phyloP scores from a whole-genome alignment of 1,140 invertebrate genomes.

The Cyclargus thomasi region DNA sequence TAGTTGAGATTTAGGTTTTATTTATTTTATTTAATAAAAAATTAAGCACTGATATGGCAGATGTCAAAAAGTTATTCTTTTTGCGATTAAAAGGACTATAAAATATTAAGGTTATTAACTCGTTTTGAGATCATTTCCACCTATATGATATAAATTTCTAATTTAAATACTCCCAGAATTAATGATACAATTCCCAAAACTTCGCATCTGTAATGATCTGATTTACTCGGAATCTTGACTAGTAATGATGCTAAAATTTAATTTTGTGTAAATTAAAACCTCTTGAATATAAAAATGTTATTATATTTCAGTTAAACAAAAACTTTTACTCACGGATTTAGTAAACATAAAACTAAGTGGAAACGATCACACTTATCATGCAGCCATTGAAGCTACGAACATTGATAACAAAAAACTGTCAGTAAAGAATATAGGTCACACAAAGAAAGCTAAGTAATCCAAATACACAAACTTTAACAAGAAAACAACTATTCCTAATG shows the following conservation, averaged over 20 bases:
- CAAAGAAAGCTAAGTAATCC: slow-evolving; percentile 9
- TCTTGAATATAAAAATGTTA: too few species aligned
- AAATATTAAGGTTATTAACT: slow-evolving; percentile 27
- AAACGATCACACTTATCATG: slow-evolving; percentile 33
- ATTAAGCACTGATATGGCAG: neutral
- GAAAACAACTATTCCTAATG: slow-evolving; percentile 12
- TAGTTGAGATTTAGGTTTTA: neutral
- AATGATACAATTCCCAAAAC: too few species aligned
- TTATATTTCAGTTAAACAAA: neutral
- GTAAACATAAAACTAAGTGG: slow-evolving; percentile 22
- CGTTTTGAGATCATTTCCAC: slow-evolving; percentile 29
- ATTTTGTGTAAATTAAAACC: too few species aligned
- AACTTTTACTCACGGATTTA: neutral
- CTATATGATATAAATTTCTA: neutral
- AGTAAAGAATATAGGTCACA: slow-evolving; percentile 8
- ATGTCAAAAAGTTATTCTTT: neutral
- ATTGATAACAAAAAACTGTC: slow-evolving; percentile 18
- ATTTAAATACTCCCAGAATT: neutral
- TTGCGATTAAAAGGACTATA: neutral
- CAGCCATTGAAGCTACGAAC: slow-evolving; percentile 34
- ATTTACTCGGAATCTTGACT: neutral
- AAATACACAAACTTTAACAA: slow-evolving; percentile 9
- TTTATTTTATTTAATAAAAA: neutral
- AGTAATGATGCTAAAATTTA: neutral
- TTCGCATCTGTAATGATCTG: neutral